Evolutionary conservation across 2,113 vertebrate species (phyloP), one percentile per base, ranked within the genome.

Genomic region (Zosterops japonicus): DNA sequence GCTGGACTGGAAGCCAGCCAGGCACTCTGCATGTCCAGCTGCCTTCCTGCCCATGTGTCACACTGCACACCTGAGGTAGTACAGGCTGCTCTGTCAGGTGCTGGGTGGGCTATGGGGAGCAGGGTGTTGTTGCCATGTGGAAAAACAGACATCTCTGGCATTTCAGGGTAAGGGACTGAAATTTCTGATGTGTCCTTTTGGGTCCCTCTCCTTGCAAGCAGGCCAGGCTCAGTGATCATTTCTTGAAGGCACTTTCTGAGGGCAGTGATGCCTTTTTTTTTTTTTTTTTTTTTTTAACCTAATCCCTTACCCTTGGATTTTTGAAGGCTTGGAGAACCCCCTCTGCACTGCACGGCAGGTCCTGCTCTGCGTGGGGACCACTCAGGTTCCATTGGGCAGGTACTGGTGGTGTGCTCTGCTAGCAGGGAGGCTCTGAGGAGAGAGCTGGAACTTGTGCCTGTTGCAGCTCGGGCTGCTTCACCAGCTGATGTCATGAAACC

Each of bases 41-140:
- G 91, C 94, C 67, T 83, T 80, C 60, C 72, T 14, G 24, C 81
- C 94, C 63, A 17, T 63, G 67, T 86, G 90, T 72, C 60, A 61
- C 20, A n/a, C 76, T 23, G 31, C 88, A 72, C 46, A 35, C 10
- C 11, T 31, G 74, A 61, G 53, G 75, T 18, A 17, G 69, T 8
- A 1, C 6, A 8, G 69, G 89, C 57, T 94, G 49, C 59, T 87
- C 57, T 78, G 25, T 63, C 57, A 44, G 68, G 24, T 33, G 67
- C 5, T 0, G 0, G 23, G 2, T 49, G 75, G 21, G 7, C 4
- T 22, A 6, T 35, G 24, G 46, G 46, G 52, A 87, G 57, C 65
- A 36, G 68, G 27, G 3, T 20, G 6, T n/a, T 47, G 35, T 77
- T 57, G 47, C 39, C 0, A 0, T 64, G 76, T 67, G 69, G 65